These are phyloP conservation scores for Larimichthys crocea DNA, from an alignment of 2,113 vertebrate species.

Conservation along the genomic window DNA sequence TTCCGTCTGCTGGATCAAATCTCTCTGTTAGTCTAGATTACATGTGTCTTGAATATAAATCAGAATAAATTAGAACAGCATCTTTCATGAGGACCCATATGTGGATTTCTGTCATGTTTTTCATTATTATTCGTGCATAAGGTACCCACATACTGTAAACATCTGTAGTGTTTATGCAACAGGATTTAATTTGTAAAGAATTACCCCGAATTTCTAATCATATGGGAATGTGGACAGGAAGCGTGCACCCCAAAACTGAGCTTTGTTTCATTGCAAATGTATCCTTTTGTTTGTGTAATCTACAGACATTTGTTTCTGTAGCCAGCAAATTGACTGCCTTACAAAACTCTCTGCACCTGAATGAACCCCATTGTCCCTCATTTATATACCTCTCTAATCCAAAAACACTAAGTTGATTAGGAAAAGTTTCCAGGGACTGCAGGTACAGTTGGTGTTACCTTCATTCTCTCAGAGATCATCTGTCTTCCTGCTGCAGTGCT, in stretches of 20 bases:
- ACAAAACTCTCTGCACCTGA: conserved; percentile 44
- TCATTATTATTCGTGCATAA: conserved; percentile 22
- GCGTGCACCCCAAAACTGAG: conserved; percentile 4
- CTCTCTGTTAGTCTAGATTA: too few species aligned
- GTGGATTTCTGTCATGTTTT: not conserved
- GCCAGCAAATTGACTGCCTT: conserved; percentile 23
- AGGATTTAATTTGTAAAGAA: not conserved
- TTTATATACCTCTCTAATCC: conserved; percentile 25
- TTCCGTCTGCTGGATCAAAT: conserved; percentile 1
- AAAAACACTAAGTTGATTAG: conserved; percentile 52
- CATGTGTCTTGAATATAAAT: too few species aligned
- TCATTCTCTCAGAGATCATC: conserved; percentile 57
- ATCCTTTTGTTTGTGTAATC: conserved; percentile 53
- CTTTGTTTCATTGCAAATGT: conserved; percentile 42
- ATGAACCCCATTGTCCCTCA: conserved; percentile 34
- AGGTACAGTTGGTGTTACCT: conserved; percentile 43
- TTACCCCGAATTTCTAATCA: conserved; percentile 11
- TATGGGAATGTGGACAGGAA: conserved; percentile 2
- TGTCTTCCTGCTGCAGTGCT: conserved; percentile 56
- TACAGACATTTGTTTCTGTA: conserved; percentile 24
- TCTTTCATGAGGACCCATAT: not conserved
- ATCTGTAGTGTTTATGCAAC: conserved; percentile 27
- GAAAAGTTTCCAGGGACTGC: conserved; percentile 40
- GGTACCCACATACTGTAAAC: conserved; percentile 18
- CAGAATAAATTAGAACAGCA: not conserved